phyloP scores from a whole-genome alignment of 2,888 invertebrate species.

The Altica lythri region DNA sequence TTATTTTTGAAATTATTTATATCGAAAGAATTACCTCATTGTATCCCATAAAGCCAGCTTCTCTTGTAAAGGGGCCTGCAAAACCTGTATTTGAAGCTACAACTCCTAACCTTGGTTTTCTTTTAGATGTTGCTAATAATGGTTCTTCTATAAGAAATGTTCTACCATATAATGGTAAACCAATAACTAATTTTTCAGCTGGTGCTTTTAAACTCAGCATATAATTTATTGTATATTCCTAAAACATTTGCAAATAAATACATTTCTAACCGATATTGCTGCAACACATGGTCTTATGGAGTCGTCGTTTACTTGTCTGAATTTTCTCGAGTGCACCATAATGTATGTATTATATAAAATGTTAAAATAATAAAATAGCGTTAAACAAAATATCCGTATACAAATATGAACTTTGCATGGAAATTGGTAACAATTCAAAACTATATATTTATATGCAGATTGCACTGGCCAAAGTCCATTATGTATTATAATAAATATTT shows the following conservation, averaged over 20 bases:
- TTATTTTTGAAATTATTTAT: background rate
- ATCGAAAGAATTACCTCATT: conserved; percentile 70
- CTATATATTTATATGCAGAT: background rate
- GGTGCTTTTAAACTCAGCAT: conserved; percentile 75
- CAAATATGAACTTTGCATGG: no score
- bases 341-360: no score
- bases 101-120: conserved; percentile 60
- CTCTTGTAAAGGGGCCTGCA: conserved; percentile 76
- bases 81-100: conserved; percentile 67
- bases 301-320: no score
- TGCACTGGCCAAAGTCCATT: no score
- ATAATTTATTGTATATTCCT: conserved; percentile 79
- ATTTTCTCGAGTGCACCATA: no score
- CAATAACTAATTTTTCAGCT: conserved; percentile 77
- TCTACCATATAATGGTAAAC: conserved; percentile 83
- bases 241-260: no score
- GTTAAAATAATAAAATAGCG: no score
- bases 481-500: no score
- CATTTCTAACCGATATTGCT: no score
- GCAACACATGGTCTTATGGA: no score
- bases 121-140: conserved; percentile 43
- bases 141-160: conserved; percentile 68
- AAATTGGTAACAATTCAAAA: no score
- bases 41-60: conserved; percentile 85
- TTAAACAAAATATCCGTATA: no score